Evolutionary conservation across 2,113 vertebrate genomes (phyloP).

Genomic region (Ceyx cyanopectus): DNA sequence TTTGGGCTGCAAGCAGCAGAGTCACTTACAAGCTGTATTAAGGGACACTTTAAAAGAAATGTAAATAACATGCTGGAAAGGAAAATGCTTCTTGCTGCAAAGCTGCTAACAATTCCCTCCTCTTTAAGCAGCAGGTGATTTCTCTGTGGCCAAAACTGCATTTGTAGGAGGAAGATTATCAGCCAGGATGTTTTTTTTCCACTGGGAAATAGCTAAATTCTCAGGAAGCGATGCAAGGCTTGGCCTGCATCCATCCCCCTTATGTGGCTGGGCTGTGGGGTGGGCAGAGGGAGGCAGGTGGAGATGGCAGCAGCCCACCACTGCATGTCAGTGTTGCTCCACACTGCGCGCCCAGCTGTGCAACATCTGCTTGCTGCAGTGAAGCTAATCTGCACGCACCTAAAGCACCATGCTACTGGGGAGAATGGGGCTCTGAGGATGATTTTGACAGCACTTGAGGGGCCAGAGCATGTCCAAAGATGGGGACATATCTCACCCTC

Average conservation of each 20-base stretch:
- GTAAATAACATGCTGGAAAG: not conserved
- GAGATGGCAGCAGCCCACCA: not conserved
- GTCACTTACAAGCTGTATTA: not conserved
- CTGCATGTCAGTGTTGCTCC: conserved; percentile 63
- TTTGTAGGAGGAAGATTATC: not conserved
- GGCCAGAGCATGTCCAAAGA: not conserved
- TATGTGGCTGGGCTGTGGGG: not conserved
- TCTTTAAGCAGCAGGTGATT: not conserved
- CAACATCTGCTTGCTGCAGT: not conserved
- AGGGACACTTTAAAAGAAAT: not conserved
- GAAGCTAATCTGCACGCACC: not conserved
- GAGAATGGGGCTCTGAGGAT: accelerated
- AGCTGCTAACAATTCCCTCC: not conserved
- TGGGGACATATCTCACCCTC: not conserved
- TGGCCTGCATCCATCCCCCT: not conserved
- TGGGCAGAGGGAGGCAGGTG: not conserved
- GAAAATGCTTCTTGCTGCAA: not conserved
- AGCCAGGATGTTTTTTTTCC: not conserved
- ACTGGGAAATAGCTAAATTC: not conserved
- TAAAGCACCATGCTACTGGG: accelerated
- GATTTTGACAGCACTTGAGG: not conserved
- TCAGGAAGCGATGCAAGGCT: not conserved
- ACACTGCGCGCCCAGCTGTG: not conserved
- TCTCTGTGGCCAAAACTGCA: not conserved
- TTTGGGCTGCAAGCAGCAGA: not conserved